These are phyloP conservation scores for Hyphantria cunea DNA, from an alignment of 1,140 invertebrate species.

Conservation along the genomic window DNA sequence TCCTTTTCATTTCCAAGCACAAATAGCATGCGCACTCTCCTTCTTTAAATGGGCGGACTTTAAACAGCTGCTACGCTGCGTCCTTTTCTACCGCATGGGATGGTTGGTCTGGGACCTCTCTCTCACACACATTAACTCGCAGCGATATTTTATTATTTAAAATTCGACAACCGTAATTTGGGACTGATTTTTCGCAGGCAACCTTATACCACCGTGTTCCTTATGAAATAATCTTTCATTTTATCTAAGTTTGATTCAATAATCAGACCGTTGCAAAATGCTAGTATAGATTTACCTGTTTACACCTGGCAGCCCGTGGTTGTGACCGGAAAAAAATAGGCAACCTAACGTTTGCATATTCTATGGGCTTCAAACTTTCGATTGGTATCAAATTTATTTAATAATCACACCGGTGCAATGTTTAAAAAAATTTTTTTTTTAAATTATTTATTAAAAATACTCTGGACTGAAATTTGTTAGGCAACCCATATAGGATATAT, in stretches of 20 bases:
- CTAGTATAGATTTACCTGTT: conserved; percentile 31
- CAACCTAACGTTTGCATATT: conserved; percentile 31
- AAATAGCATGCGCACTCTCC: conserved; percentile 36
- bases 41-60: conserved; percentile 23
- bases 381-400: conserved; percentile 27
- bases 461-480: conserved; percentile 26
- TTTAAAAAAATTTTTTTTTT: conserved; percentile 19
- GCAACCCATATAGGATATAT: conserved; percentile 28
- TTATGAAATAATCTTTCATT: conserved; percentile 38
- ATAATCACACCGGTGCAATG: conserved; percentile 23
- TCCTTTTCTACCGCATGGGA: conserved; percentile 23
- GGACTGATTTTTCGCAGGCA: conserved; percentile 36
- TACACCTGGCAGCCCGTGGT: conserved; percentile 23
- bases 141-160: conserved; percentile 36
- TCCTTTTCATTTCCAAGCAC: conserved; percentile 26
- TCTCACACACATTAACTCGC: conserved; percentile 37
- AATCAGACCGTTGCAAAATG: conserved; percentile 31
- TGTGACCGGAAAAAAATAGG: conserved; percentile 30
- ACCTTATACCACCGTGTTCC: conserved; percentile 31
- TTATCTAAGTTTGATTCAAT: conserved; percentile 31
- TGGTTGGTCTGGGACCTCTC: conserved; percentile 18
- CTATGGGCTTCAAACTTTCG: conserved; percentile 31
- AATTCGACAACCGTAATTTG: conserved; percentile 36
- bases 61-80: conserved; percentile 35
- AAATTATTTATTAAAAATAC: conserved; percentile 27